Conservation (phyloP, 2,888 invertebrate genomes). For the Muscina levida region DNA sequence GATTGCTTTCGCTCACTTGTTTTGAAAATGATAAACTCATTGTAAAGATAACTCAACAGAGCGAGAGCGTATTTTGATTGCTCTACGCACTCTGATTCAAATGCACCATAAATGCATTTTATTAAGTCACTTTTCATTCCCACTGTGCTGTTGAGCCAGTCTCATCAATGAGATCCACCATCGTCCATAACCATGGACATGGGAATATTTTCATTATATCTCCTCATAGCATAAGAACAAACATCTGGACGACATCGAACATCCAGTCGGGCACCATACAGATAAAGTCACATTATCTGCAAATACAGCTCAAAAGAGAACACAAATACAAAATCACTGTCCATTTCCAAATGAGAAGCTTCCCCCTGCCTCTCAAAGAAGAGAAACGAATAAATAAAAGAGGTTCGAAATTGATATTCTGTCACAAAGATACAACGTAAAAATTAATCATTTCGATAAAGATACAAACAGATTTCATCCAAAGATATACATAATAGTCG, state of each 20-base stretch:
- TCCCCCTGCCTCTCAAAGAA: too few relatives aligned
- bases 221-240: slow-evolving; percentile 30
- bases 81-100: too few relatives aligned
- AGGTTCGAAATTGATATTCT: slow-evolving; percentile 10
- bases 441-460: slow-evolving; percentile 20
- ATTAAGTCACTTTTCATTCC: too few relatives aligned
- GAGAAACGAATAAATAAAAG: neutral
- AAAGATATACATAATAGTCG: neutral
- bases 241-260: slow-evolving; percentile 40
- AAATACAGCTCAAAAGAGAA: neutral
- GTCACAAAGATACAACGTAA: slow-evolving; percentile 21
- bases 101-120: too few relatives aligned
- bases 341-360: too few relatives aligned
- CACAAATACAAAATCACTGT: neutral
- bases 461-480: neutral
- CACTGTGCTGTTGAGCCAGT: neutral
- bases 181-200: slow-evolving; percentile 15
- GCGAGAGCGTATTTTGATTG: too few relatives aligned
- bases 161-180: slow-evolving; percentile 14
- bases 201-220: slow-evolving; percentile 5
- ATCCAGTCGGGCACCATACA: slow-evolving; percentile 1
- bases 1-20: too few relatives aligned
- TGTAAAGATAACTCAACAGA: too few relatives aligned
- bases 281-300: slow-evolving; percentile 24
- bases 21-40: too few relatives aligned